Evolutionary conservation across 2,113 vertebrate genomes (phyloP).

Genomic region (Hyperopisus bebe): DNA sequence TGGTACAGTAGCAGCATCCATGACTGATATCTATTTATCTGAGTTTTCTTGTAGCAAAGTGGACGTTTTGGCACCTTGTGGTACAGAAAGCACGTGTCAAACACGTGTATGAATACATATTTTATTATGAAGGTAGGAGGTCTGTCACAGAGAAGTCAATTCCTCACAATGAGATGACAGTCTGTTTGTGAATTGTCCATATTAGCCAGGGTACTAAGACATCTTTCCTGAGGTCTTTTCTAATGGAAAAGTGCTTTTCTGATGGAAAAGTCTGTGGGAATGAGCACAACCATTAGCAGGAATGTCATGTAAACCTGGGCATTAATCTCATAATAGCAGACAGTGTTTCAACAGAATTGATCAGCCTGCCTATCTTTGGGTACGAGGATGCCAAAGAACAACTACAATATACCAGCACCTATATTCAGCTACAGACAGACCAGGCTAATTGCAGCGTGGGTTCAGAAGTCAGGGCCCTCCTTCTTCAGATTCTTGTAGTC

Average conservation of each 20-base stretch:
- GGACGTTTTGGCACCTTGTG: not conserved
- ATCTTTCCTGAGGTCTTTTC: not conserved
- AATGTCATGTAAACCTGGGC: not conserved
- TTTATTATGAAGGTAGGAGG: slow-evolving; percentile 13
- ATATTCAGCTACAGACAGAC: not conserved
- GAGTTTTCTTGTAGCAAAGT: not conserved
- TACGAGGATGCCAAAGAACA: not conserved
- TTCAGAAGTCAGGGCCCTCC: slow-evolving; percentile 79
- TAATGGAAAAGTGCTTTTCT: not conserved
- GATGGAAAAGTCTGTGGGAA: not conserved
- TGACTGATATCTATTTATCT: not conserved
- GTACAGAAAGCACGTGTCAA: not conserved
- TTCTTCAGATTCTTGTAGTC: slow-evolving; percentile 90
- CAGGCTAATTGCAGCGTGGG: not conserved
- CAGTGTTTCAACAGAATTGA: not conserved
- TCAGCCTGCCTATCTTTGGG: not conserved
- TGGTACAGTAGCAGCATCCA: no score
- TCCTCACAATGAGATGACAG: not conserved
- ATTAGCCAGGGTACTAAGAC: not conserved
- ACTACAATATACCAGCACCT: not conserved
- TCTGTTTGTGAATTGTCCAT: not conserved
- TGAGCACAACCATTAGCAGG: not conserved
- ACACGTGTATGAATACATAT: not conserved
- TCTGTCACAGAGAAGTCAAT: not conserved
- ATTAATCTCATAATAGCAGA: not conserved